Conservation (phyloP, 92 coral and sea anemone genomes). For the Hydrozoanthus gracilis region DNA sequence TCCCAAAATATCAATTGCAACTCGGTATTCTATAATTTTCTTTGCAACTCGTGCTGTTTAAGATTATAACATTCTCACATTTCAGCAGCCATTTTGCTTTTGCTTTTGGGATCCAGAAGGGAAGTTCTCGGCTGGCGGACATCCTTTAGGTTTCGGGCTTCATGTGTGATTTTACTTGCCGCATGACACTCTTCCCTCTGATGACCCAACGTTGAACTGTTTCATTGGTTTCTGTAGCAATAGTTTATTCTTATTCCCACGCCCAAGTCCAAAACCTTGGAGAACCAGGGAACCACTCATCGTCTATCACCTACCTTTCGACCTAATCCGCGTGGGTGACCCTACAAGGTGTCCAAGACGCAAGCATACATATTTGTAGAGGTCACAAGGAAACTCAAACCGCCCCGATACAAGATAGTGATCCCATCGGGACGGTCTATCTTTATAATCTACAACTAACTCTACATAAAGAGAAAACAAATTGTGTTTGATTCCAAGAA, state of each 20-base stretch:
- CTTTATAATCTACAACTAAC: too few species aligned
- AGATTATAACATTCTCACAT: too few species aligned
- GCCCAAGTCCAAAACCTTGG: background rate
- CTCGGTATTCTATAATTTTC: background rate
- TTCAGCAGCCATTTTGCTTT: too few species aligned
- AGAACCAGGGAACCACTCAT: background rate
- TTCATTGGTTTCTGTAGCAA: background rate
- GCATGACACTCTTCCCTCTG: conserved; percentile 8
- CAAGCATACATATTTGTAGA: background rate
- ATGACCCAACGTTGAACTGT: conserved; percentile 17
- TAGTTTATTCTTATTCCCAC: background rate
- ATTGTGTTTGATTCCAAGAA: too few species aligned
- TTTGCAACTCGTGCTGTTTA: background rate
- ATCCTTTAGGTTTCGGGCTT: conserved; percentile 18
- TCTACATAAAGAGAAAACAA: too few species aligned
- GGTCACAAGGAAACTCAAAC: conserved; percentile 5
- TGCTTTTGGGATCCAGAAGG: too few species aligned
- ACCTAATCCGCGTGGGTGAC: conserved; percentile 16
- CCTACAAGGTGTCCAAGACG: conserved; percentile 14
- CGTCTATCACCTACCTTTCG: background rate
- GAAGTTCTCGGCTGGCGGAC: too few species aligned
- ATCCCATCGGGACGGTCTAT: too few species aligned
- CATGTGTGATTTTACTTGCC: conserved; percentile 4
- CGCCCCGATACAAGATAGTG: background rate
- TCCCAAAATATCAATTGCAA: background rate